These are phyloP conservation scores for Pseudocheirus occidentalis DNA, from an alignment of 2,797 vertebrate species.

Conservation along the genomic window DNA sequence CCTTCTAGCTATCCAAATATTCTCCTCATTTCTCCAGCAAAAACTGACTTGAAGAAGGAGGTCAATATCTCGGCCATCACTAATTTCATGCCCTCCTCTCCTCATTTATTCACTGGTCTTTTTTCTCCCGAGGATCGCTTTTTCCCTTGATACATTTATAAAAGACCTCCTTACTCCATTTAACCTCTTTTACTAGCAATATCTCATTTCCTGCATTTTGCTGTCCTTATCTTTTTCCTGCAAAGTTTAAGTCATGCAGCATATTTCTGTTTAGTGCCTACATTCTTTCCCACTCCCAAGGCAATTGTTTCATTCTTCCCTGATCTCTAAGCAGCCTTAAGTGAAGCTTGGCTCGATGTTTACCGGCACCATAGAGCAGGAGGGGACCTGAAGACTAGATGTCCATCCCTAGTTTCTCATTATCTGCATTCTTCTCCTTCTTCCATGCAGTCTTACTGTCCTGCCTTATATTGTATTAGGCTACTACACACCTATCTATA, in stretches of 20 bases:
- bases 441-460: background rate
- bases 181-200: conserved; percentile 69
- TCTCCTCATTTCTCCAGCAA: conserved; percentile 72
- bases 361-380: conserved; percentile 16
- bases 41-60: conserved; percentile 72
- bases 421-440: background rate
- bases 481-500: conserved; percentile 39
- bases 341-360: conserved; percentile 37
- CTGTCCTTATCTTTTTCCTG: conserved; percentile 59
- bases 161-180: conserved; percentile 65
- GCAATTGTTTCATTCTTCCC: conserved; percentile 55
- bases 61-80: conserved; percentile 73
- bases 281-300: conserved; percentile 51
- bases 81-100: conserved; percentile 71
- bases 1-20: conserved; percentile 72
- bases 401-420: conserved; percentile 8
- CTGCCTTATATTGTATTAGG: conserved; percentile 45
- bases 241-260: conserved; percentile 63
- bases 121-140: conserved; percentile 59
- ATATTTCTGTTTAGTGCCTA: conserved; percentile 68
- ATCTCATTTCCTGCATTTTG: conserved; percentile 67
- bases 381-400: background rate
- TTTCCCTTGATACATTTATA: conserved; percentile 67
- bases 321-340: conserved; percentile 29
- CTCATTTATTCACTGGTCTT: conserved; percentile 65